phyloP scores from a whole-genome alignment of 2,113 vertebrate species.

The Cairina moschata region DNA sequence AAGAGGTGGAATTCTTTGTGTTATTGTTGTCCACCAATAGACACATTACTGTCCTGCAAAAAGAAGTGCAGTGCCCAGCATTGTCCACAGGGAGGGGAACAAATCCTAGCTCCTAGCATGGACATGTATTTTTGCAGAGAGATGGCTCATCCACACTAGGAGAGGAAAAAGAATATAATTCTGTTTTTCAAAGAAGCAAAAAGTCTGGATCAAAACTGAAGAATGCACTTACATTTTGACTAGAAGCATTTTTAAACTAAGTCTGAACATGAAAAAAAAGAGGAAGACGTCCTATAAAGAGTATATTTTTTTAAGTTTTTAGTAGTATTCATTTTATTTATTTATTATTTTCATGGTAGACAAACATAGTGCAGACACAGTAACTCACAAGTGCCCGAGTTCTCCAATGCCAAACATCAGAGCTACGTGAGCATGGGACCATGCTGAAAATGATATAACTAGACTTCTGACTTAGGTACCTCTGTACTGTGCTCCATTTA shows the following conservation, averaged over 20 bases:
- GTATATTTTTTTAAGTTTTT: too few relatives aligned
- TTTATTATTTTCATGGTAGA: neutral
- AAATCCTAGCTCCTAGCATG: neutral
- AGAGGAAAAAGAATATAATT: neutral
- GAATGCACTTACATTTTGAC: neutral
- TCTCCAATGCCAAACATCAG: neutral
- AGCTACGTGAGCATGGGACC: neutral
- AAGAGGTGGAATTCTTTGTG: neutral
- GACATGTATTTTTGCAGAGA: neutral
- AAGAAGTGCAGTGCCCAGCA: neutral
- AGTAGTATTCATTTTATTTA: too few relatives aligned
- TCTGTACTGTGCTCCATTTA: neutral
- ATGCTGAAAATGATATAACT: neutral
- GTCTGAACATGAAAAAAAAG: neutral
- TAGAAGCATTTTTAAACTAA: neutral
- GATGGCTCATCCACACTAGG: accelerated
- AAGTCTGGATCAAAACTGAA: neutral
- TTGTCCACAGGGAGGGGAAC: conserved; percentile 35
- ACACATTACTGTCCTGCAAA: neutral
- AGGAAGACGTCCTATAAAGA: neutral
- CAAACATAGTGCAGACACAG: neutral
- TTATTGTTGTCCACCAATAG: neutral
- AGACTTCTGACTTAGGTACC: neutral
- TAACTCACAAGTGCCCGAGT: neutral
- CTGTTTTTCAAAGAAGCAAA: neutral